phyloP scores from a whole-genome alignment of 2,888 invertebrate species.

The Xestia rhomboidea region DNA sequence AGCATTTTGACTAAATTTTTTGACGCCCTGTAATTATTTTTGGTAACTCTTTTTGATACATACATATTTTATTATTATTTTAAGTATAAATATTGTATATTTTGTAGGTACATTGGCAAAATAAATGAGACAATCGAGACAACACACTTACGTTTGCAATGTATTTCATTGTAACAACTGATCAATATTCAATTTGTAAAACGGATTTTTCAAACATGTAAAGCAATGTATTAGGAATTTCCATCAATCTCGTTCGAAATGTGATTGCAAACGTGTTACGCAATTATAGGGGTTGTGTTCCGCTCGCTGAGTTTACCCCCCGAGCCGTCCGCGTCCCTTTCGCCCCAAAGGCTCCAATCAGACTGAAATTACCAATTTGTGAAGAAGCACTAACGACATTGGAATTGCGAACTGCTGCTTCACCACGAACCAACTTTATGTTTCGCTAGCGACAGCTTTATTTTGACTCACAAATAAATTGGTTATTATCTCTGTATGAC shows the following conservation, averaged over 20 bases:
- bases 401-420: constrained; percentile 1
- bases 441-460: background rate
- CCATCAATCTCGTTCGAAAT: background rate
- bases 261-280: background rate
- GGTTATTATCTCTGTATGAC: background rate
- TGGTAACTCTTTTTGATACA: too few species aligned
- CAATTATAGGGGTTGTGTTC: background rate
- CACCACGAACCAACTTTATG: background rate
- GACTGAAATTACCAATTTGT: constrained; percentile 5
- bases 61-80: background rate
- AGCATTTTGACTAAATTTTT: background rate
- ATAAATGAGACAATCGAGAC: background rate
- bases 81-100: background rate
- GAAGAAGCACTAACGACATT: background rate
- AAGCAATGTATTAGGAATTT: background rate
- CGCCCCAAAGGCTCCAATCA: background rate
- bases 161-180: background rate
- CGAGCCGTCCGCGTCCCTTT: background rate
- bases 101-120: background rate
- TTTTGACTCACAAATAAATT: background rate
- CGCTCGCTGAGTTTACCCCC: background rate
- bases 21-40: background rate
- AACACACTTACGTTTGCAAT: background rate
- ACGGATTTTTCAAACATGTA: background rate
- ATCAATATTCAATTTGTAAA: background rate